A percentile compares a stretch with the other conserved stretches of the same genome.
phyloP scores from a whole-genome alignment of 2,888 invertebrate species.

The Ptilodon capucinus region DNA sequence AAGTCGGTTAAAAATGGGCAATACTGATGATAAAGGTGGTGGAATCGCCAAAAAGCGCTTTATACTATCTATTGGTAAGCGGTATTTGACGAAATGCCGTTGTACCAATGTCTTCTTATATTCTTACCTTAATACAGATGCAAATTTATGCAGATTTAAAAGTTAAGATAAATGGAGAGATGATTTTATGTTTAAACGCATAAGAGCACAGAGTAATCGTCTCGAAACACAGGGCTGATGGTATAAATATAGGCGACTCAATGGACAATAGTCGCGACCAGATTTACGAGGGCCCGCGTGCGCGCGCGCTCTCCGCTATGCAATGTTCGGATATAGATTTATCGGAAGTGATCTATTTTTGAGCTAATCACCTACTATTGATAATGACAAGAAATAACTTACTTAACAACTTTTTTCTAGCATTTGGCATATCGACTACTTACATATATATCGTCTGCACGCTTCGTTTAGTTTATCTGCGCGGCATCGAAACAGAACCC shows the following conservation, averaged over 20 bases:
- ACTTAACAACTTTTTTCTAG: no score
- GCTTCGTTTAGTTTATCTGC: no score
- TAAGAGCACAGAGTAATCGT: not conserved
- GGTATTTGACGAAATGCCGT: no score
- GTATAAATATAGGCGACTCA: constrained; percentile 25
- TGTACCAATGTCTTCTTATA: no score
- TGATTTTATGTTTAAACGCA: not conserved
- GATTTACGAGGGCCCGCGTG: constrained; percentile 27
- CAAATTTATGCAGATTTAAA: not conserved
- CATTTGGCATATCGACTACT: no score
- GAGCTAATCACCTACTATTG: not conserved
- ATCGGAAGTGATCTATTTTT: constrained; percentile 6
- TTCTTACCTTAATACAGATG: not conserved
- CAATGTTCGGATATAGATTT: constrained; percentile 6
- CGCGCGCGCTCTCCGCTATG: constrained; percentile 16
- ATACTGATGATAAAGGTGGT: no score
- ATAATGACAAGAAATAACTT: no score
- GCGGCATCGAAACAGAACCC: no score
- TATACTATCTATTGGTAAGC: no score
- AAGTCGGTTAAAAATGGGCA: no score
- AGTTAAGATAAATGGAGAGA: not conserved
- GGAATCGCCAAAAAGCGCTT: no score
- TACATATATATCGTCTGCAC: no score
- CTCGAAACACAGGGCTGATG: not conserved
- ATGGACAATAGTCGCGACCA: constrained; percentile 28